Percentiles rank a stretch among this genome's conserved stretches.
phyloP scores from a whole-genome alignment of 2,113 vertebrate species.

The Calypte anna region DNA sequence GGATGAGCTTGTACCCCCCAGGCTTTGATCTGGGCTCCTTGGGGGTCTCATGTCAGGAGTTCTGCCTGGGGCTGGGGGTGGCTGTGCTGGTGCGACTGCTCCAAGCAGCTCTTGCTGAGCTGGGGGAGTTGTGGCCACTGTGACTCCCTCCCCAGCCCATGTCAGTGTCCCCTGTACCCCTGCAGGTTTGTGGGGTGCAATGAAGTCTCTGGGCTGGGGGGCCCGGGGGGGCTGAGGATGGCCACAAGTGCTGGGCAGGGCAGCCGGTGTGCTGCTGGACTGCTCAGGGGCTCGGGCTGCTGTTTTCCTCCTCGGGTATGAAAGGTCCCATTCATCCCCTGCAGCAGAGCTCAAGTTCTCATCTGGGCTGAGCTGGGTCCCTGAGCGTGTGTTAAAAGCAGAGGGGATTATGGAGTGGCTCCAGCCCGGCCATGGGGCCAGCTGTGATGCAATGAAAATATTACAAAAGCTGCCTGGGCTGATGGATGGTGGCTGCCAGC shows the following conservation, averaged over 20 bases:
- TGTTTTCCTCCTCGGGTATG: slow-evolving; percentile 11
- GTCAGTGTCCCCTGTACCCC: background rate
- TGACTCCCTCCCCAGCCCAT: background rate
- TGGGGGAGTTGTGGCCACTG: accelerated
- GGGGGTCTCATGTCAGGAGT: background rate
- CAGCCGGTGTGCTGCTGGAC: background rate
- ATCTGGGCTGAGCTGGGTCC: slow-evolving; percentile 24
- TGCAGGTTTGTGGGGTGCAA: background rate
- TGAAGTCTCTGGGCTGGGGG: background rate
- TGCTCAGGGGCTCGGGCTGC: background rate
- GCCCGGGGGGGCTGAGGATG: background rate
- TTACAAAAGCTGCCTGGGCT: background rate
- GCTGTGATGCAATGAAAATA: slow-evolving; percentile 37
- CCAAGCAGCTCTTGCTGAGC: accelerated
- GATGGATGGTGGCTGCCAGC: background rate
- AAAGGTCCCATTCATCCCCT: slow-evolving; percentile 42
- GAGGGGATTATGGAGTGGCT: slow-evolving; percentile 38
- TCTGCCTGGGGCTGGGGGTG: background rate
- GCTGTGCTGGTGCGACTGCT: background rate
- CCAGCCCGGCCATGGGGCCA: background rate
- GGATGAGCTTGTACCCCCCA: background rate
- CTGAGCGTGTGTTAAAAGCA: background rate
- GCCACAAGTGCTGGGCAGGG: background rate
- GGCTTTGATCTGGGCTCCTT: background rate
- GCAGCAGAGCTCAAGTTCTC: slow-evolving; percentile 45